phyloP scores from a whole-genome alignment of 2,888 invertebrate species.

The Nymphalis c-album region DNA sequence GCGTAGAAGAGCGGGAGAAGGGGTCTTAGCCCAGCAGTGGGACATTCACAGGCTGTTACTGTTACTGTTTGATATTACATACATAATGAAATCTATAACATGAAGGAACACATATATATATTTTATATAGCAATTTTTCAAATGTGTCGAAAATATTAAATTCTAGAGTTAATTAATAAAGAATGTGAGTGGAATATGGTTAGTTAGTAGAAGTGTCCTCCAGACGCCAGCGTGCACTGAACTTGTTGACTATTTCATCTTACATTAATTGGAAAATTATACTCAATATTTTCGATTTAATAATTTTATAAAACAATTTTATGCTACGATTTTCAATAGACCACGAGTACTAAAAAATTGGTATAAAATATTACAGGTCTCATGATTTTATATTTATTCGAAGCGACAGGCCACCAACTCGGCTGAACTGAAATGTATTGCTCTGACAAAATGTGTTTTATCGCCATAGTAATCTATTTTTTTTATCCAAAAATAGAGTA shows the following conservation, averaged over 20 bases:
- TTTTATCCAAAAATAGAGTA: not conserved
- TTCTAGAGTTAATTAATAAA: too few species aligned
- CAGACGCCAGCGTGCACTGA: not conserved
- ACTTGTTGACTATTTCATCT: too few species aligned
- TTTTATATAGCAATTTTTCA: too few species aligned
- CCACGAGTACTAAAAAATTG: constrained; percentile 22
- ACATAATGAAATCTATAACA: too few species aligned
- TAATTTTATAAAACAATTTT: constrained; percentile 7
- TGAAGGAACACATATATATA: too few species aligned
- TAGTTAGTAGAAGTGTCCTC: not conserved
- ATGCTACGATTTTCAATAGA: constrained; percentile 18
- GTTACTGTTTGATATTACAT: too few species aligned
- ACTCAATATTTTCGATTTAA: too few species aligned
- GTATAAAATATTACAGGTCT: constrained; percentile 14
- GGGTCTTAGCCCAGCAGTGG: too few species aligned
- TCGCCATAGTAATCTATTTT: not conserved
- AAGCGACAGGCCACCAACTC: constrained; percentile 29
- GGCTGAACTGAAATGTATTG: constrained; percentile 32
- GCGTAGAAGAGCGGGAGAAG: too few species aligned
- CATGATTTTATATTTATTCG: constrained; percentile 23
- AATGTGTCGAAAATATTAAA: too few species aligned
- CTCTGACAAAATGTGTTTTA: constrained; percentile 15
- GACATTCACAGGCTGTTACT: too few species aligned
- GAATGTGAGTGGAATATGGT: not conserved
- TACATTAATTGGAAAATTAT: too few species aligned